Evolutionary conservation across 2,797 vertebrate genomes (phyloP), one percentile per base, ranked within the genome.

Genomic region (Danionella dracula): DNA sequence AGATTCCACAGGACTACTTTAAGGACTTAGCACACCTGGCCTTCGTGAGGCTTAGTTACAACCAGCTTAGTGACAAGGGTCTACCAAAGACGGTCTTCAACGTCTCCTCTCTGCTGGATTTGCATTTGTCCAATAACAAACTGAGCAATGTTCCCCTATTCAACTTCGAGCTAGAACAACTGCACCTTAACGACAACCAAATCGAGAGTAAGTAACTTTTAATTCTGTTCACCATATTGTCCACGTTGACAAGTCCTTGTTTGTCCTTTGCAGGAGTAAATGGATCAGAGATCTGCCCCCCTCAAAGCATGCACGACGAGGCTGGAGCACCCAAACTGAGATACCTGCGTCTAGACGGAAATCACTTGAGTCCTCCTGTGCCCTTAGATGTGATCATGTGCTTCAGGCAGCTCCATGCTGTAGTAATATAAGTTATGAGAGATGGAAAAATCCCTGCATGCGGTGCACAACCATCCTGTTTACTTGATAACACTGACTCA

Each of bases 321-420:
- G 85, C 77, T 12, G 31, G 76, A 0, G 72, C 85, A 1, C 94
- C 96, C 0, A 92, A 78, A 70, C 90, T 99, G 56, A 93, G 96
- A 70, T 99, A 97, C 82, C 88, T 99, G 79, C 87, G 96, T 61
- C 82, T 99, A 83, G 96, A 99, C 0, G 96, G 95, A 50, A 98
- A 99, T 73, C 90, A 92, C 29, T 85, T 98, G 81, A 92, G 85
- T 58, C 94, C 93, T 0, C 95, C 95, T 16, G 90, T 98, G 62
- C 95, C 96, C 0, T 29, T 94, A 82, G 95, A 98, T 67, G 87
- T 99, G 78, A 93, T 97, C 87, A 91, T 95, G 91, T 98, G 96
- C 66, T 98, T 99, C 87, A 92, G 94, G 70, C 90, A 94, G 73
- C 92, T 99, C 57, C 90, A 93, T 61, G 93, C 95, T 0, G 90